phyloP scores from a whole-genome alignment of 2,888 invertebrate genomes.

The Chaitophorus viminalis region DNA sequence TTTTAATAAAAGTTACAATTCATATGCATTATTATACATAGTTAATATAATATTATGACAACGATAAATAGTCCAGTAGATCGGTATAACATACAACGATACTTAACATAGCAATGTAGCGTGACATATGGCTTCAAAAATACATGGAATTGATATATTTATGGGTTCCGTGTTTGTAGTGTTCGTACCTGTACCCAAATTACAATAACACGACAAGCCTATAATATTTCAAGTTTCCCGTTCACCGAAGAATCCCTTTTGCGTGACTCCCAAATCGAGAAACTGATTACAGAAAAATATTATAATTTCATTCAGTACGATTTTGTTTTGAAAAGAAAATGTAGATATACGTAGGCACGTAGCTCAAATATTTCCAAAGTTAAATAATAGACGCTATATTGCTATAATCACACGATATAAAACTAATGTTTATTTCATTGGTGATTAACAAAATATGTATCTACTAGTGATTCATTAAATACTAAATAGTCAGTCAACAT shows the following conservation, averaged over 20 bases:
- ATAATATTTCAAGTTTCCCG: slow-evolving; percentile 16
- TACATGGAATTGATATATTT: slow-evolving; percentile 29
- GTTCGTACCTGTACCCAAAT: slow-evolving; percentile 39
- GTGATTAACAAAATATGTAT: neutral
- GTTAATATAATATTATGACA: neutral
- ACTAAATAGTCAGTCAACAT: neutral
- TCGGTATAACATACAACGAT: slow-evolving; percentile 11
- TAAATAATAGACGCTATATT: neutral
- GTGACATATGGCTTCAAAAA: slow-evolving; percentile 53
- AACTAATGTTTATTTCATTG: neutral
- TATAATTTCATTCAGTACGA: slow-evolving; percentile 9
- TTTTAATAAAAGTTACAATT: slow-evolving; percentile 17
- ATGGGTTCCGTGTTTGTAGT: slow-evolving; percentile 28
- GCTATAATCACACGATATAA: neutral
- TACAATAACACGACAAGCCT: neutral
- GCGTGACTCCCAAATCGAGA: slow-evolving; percentile 46
- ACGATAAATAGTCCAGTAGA: neutral
- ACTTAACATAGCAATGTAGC: slow-evolving; percentile 44
- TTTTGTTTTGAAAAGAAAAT: neutral
- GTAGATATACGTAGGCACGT: too few species aligned
- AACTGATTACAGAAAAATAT: neutral
- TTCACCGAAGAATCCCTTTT: slow-evolving; percentile 35
- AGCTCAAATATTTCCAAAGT: neutral
- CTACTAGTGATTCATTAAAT: neutral
- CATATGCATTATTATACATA: neutral